These are phyloP conservation scores for Scotopteryx bipunctaria DNA, from an alignment of 2,888 invertebrate species.

Conservation along the genomic window DNA sequence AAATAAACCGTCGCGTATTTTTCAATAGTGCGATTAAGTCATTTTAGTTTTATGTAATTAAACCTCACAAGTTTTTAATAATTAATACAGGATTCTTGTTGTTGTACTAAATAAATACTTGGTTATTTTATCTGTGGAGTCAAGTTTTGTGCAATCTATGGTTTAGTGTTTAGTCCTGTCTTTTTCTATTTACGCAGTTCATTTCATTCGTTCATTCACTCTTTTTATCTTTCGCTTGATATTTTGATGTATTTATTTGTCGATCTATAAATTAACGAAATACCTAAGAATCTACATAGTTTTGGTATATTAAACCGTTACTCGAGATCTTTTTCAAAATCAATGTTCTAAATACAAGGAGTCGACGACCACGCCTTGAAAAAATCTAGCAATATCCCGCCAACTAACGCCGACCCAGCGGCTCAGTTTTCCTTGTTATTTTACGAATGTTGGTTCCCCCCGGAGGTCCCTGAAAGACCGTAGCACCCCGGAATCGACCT, in stretches of 20 bases:
- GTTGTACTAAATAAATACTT: too few species aligned
- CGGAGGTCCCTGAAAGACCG: slow-evolving; percentile 4
- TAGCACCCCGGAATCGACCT: slow-evolving; percentile 1
- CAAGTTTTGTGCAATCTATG: background rate
- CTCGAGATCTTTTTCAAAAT: background rate
- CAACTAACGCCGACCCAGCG: slow-evolving; percentile 30
- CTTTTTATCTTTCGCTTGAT: slow-evolving; percentile 22
- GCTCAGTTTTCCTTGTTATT: slow-evolving; percentile 32
- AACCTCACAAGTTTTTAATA: too few species aligned
- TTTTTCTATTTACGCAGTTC: too few species aligned
- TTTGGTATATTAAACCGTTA: background rate
- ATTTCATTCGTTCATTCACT: slow-evolving; percentile 20
- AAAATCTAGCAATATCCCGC: slow-evolving; percentile 12
- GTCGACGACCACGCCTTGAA: background rate
- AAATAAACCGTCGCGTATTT: too few species aligned
- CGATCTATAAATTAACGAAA: slow-evolving; percentile 9
- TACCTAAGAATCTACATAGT: slow-evolving; percentile 2
- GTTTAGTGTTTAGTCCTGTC: too few species aligned
- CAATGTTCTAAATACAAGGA: background rate
- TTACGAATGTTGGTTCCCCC: slow-evolving; percentile 18
- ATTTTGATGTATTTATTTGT: slow-evolving; percentile 22
- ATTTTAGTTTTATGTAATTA: too few species aligned
- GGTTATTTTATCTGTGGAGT: too few species aligned
- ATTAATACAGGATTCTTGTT: too few species aligned
- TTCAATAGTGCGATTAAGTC: too few species aligned